Conservation (phyloP, 2,888 invertebrate genomes). For the Agrochola lychnidis region DNA sequence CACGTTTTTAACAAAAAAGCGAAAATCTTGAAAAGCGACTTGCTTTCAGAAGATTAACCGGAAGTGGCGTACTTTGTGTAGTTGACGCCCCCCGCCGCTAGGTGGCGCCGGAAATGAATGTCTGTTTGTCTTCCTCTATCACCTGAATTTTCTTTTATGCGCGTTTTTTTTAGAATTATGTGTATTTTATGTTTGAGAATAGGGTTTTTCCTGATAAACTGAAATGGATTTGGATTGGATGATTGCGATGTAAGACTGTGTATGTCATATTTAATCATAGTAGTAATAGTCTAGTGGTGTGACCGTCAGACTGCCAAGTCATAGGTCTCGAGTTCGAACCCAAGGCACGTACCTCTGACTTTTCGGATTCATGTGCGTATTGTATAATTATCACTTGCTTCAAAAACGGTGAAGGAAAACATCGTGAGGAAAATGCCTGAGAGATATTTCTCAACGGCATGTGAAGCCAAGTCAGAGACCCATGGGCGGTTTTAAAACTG, state of each 20-base stretch:
- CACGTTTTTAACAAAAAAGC: conserved; percentile 54
- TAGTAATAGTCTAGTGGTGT: too few species aligned
- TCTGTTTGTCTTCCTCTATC: conserved; percentile 81
- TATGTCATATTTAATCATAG: too few species aligned
- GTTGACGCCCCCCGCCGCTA: conserved; percentile 71
- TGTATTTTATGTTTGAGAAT: conserved; percentile 39
- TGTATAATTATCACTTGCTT: too few species aligned
- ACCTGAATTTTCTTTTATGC: conserved; percentile 70
- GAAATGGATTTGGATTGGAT: background rate
- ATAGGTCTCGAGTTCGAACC: too few species aligned
- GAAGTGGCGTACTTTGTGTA: conserved; percentile 74
- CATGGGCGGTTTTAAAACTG: too few species aligned
- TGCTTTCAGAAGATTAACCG: conserved; percentile 68
- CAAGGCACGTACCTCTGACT: too few species aligned
- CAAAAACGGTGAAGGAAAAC: too few species aligned
- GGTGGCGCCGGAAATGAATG: conserved; percentile 79
- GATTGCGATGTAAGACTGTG: background rate
- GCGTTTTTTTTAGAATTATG: conserved; percentile 49
- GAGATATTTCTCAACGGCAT: too few species aligned
- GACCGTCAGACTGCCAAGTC: too few species aligned
- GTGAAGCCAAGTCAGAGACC: too few species aligned
- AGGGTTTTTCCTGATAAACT: conserved; percentile 4
- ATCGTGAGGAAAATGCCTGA: too few species aligned
- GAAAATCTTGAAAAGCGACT: conserved; percentile 57
- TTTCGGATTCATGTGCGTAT: too few species aligned